A percentile compares a stretch with the other conserved stretches of the same genome.
phyloP scores from a whole-genome alignment of 2,888 invertebrate genomes.

The Abscondita cerata region DNA sequence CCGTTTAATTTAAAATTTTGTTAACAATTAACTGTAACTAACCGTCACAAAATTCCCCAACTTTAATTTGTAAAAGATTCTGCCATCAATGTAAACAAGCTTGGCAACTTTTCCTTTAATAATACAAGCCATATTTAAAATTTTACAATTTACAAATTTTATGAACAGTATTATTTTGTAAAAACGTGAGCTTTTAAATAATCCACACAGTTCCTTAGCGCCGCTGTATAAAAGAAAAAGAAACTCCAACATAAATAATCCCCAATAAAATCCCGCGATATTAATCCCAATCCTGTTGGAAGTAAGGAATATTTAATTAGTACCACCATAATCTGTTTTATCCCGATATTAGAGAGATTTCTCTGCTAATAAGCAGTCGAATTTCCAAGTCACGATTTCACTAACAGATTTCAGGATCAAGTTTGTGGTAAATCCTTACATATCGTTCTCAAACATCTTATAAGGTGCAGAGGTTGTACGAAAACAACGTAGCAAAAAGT shows the following conservation, averaged over 20 bases:
- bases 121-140: too few relatives aligned
- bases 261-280: background rate
- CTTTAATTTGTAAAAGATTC: too few relatives aligned
- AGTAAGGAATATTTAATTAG: constrained; percentile 27
- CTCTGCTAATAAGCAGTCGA: constrained; percentile 33
- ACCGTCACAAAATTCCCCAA: too few relatives aligned
- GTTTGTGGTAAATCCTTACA: constrained; percentile 31
- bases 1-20: too few relatives aligned
- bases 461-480: constrained; percentile 11
- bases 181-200: too few relatives aligned
- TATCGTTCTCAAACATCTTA: constrained; percentile 21
- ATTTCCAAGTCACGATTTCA: constrained; percentile 34
- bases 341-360: constrained; percentile 27
- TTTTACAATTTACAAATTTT: too few relatives aligned
- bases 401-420: constrained; percentile 32
- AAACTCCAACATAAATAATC: background rate
- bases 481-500: background rate
- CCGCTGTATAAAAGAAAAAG: too few relatives aligned
- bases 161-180: too few relatives aligned
- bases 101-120: too few relatives aligned
- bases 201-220: too few relatives aligned
- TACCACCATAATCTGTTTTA: constrained; percentile 32
- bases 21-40: too few relatives aligned
- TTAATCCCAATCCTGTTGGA: background rate
- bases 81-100: too few relatives aligned